Conservation (phyloP, 2,888 invertebrate species). For the Palloptera scutellata region DNA sequence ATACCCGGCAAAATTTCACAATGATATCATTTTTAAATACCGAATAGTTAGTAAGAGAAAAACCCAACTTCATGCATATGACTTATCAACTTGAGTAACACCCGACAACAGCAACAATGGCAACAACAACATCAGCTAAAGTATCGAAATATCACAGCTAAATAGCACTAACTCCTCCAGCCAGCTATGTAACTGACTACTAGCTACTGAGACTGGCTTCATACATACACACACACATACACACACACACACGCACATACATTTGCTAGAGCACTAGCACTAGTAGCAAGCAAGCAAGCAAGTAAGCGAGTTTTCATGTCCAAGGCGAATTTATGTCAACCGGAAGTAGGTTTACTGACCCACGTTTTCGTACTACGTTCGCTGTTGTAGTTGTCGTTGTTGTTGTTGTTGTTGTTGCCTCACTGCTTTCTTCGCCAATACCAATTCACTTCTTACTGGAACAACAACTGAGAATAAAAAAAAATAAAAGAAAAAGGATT, state of each 20-base stretch:
- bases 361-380: conserved; percentile 54
- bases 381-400: not conserved
- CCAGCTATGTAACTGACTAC: too few relatives aligned
- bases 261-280: not conserved
- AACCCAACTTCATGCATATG: too few relatives aligned
- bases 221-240: not conserved
- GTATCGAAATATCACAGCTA: too few relatives aligned
- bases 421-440: conserved; percentile 14
- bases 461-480: conserved; percentile 29
- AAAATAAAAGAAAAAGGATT: conserved; percentile 12
- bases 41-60: too few relatives aligned
- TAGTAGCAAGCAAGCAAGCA: not conserved
- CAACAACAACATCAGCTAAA: too few relatives aligned
- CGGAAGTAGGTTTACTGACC: conserved; percentile 66
- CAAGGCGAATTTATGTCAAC: conserved; percentile 65
- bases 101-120: too few relatives aligned
- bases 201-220: too few relatives aligned
- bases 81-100: not conserved
- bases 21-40: too few relatives aligned
- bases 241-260: conserved; percentile 1
- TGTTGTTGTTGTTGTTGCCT: not conserved
- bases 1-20: too few relatives aligned
- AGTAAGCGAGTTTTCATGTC: conserved; percentile 61
- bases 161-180: too few relatives aligned
- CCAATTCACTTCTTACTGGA: conserved; percentile 21